Evolutionary conservation across 2,113 vertebrate species (phyloP), one percentile per base, ranked within the genome.

Genomic region (Trogon surrucura): DNA sequence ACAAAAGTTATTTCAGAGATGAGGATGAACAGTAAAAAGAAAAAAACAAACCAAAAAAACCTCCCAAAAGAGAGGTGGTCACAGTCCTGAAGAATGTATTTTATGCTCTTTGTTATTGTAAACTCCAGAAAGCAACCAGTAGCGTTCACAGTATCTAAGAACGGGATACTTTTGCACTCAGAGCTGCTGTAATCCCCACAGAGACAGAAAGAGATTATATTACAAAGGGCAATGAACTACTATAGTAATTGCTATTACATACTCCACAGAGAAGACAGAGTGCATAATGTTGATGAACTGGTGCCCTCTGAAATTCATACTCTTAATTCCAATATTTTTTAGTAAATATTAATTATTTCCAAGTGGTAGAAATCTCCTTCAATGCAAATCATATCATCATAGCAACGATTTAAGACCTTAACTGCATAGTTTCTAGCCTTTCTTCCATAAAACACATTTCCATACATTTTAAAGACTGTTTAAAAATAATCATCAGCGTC

Each of bases 171-270:
- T 66, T 47, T 12, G 41, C 29, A 9, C 26, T 88, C 3, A 1
- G 13, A 74, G 73, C 80, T 92, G 23, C 53, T 60, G 26, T 51
- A 86, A 71, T 84, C 56, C 69, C 83, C 57, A 51, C 51, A 85
- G 71, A 85, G 81, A 65, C 69, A 85, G 61, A 64, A 18, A 64
- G 67, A 85, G 85, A 93, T 92, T 91, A 67, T 75, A 81, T 87
- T 75, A 93, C 73, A 74, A 92, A 95, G 86, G 77, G n/a, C 83
- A 74, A 32, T 87, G 89, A 95, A 91, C 84, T 87, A 50, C 70
- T 50, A 41, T 32, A 75, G 53, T 60, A 94, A 91, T 69, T 91
- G 53, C 66, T 89, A 45, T 79, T 81, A 81, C 27, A 60, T 86
- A 81, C 73, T 53, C 80, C 69, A 10, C 27, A 50, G 72, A 80